These are phyloP conservation scores for Oithona nana DNA, from an alignment of 2,888 invertebrate species.

Conservation along the genomic window DNA sequence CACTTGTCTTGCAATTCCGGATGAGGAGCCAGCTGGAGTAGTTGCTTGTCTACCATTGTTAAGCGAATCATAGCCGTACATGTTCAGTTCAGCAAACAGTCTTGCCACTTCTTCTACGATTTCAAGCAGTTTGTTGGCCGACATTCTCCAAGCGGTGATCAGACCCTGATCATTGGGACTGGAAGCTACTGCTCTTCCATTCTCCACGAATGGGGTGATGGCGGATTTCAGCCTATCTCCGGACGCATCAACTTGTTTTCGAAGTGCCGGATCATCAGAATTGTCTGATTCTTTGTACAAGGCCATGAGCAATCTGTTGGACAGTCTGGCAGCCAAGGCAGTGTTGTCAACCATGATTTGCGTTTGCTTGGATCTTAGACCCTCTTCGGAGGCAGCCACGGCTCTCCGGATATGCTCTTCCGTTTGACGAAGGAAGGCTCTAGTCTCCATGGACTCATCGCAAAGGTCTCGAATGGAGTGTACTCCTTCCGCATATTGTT, in stretches of 20 bases:
- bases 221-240: slow-evolving; percentile 11
- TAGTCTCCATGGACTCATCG: slow-evolving; percentile 6
- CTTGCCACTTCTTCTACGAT: not conserved
- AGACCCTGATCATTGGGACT: not conserved
- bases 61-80: not conserved
- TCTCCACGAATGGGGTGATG: slow-evolving; percentile 14
- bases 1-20: not conserved
- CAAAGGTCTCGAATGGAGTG: slow-evolving; percentile 58
- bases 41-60: not conserved
- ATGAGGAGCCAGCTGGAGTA: not conserved
- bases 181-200: slow-evolving; percentile 3
- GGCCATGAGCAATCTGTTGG: slow-evolving; percentile 83
- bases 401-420: slow-evolving; percentile 10
- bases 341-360: slow-evolving; percentile 10
- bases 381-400: not conserved
- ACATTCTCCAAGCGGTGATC: not conserved
- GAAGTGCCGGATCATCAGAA: slow-evolving; percentile 36
- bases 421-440: slow-evolving; percentile 1
- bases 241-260: not conserved
- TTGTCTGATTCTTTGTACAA: slow-evolving; percentile 95
- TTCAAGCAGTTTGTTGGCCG: slow-evolving; percentile 3
- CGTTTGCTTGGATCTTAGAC: not conserved
- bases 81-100: slow-evolving; percentile 1
- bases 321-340: slow-evolving; percentile 37
- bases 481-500: slow-evolving; percentile 81